Conservation (phyloP, 1,140 invertebrate genomes). For the Palaemon carinicauda region DNA sequence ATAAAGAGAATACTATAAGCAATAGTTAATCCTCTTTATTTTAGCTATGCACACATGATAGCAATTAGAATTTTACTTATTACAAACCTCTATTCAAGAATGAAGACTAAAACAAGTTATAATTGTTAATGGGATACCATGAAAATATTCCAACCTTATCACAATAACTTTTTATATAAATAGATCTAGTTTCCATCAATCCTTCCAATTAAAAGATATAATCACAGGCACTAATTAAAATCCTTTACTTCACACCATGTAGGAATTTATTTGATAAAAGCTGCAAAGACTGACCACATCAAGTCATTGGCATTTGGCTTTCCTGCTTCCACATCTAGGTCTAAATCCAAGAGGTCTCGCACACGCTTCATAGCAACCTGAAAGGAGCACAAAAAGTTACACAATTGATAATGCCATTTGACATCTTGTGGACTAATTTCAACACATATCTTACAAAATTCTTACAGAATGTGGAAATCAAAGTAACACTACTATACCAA, state of each 20-base stretch:
- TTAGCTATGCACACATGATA: too few species aligned
- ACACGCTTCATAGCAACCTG: conserved; percentile 76
- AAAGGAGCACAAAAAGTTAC: background rate
- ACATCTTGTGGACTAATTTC: background rate
- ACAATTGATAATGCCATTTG: background rate
- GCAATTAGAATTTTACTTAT: too few species aligned
- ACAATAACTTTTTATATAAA: too few species aligned
- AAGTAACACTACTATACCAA: background rate
- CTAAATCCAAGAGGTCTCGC: conserved; percentile 92
- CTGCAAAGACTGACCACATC: conserved; percentile 98
- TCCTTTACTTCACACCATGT: background rate
- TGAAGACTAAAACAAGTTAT: too few species aligned
- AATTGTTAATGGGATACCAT: too few species aligned
- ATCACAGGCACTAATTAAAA: conserved; percentile 41
- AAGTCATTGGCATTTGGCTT: conserved; percentile 89
- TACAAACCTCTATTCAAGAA: too few species aligned
- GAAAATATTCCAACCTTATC: too few species aligned
- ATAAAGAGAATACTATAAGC: too few species aligned
- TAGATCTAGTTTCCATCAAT: too few species aligned
- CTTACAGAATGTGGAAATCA: background rate
- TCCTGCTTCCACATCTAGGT: conserved; percentile 92
- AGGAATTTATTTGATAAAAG: conserved; percentile 89
- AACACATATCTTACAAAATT: background rate
- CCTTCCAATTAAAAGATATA: background rate
- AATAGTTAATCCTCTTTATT: too few species aligned